phyloP scores from a whole-genome alignment of 2,113 vertebrate species.

The Oncorhynchus clarkii region DNA sequence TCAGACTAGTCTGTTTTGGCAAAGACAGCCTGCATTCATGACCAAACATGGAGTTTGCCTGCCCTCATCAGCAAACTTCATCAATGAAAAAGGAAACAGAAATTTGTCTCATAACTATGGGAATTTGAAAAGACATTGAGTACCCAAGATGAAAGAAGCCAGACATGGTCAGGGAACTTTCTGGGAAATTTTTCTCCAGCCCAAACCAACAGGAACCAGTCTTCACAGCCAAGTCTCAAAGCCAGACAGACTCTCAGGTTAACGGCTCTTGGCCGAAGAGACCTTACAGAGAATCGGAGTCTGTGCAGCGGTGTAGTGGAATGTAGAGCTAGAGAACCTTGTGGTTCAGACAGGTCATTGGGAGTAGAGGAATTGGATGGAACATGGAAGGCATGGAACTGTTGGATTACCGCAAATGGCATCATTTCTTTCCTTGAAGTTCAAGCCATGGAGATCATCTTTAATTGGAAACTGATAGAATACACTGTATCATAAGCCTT shows the following conservation, averaged over 20 bases:
- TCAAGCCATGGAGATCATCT: neutral
- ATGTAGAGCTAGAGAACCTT: neutral
- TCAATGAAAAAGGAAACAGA: slow-evolving; percentile 26
- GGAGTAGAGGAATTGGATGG: neutral
- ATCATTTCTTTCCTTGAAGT: neutral
- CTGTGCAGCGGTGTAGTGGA: neutral
- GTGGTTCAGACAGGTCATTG: neutral
- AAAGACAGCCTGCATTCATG: slow-evolving; percentile 49
- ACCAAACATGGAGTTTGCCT: slow-evolving; percentile 57
- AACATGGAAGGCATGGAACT: neutral
- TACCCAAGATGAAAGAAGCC: slow-evolving; percentile 49
- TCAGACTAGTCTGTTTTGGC: neutral
- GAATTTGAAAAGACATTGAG: slow-evolving; percentile 24
- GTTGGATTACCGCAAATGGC: neutral
- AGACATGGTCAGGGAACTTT: slow-evolving; percentile 49
- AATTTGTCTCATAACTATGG: too few species aligned
- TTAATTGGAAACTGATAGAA: neutral
- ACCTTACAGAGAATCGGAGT: neutral
- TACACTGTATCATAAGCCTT: neutral
- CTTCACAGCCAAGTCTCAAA: slow-evolving; percentile 66
- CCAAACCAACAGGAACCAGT: slow-evolving; percentile 53
- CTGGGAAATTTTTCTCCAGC: slow-evolving; percentile 39
- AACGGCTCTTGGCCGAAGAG: slow-evolving; percentile 16
- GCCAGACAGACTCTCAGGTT: slow-evolving; percentile 35
- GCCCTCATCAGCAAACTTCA: slow-evolving; percentile 32